phyloP scores from a whole-genome alignment of 2,888 invertebrate species.

The Mimumesa dahlbomi region DNA sequence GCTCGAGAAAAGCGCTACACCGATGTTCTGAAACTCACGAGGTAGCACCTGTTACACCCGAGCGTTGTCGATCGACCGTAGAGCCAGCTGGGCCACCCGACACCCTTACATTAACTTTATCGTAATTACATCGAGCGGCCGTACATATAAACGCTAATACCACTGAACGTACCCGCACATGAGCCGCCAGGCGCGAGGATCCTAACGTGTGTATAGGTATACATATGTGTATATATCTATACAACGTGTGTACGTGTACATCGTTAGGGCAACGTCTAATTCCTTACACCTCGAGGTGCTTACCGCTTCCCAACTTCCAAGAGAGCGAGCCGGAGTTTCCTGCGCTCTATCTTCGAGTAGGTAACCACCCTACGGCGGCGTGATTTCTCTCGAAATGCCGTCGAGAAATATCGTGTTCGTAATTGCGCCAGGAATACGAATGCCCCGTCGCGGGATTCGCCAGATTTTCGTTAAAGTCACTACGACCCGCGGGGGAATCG shows the following conservation, averaged over 20 bases:
- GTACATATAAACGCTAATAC: conserved; percentile 39
- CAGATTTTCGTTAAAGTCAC: conserved; percentile 7
- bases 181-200: too few species aligned
- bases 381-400: conserved; percentile 50
- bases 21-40: conserved; percentile 61
- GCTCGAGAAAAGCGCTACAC: conserved; percentile 25
- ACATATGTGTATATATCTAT: conserved; percentile 12
- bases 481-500: not conserved
- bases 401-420: conserved; percentile 33
- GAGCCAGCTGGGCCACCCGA: conserved; percentile 68
- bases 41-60: conserved; percentile 73
- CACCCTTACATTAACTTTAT: conserved; percentile 74
- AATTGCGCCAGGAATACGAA: conserved; percentile 20
- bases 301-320: conserved; percentile 35
- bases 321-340: conserved; percentile 26
- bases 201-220: not conserved
- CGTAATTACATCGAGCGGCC: conserved; percentile 73
- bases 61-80: conserved; percentile 64
- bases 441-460: conserved; percentile 16
- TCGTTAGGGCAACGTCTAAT: conserved; percentile 46
- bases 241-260: conserved; percentile 23
- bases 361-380: conserved; percentile 33
- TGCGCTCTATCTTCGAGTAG: conserved; percentile 19
- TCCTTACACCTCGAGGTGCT: conserved; percentile 48
- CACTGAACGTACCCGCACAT: conserved; percentile 16